Base-by-base conservation (phyloP, 2,888 invertebrate genomes). In the Encarsia formosa region DNA sequence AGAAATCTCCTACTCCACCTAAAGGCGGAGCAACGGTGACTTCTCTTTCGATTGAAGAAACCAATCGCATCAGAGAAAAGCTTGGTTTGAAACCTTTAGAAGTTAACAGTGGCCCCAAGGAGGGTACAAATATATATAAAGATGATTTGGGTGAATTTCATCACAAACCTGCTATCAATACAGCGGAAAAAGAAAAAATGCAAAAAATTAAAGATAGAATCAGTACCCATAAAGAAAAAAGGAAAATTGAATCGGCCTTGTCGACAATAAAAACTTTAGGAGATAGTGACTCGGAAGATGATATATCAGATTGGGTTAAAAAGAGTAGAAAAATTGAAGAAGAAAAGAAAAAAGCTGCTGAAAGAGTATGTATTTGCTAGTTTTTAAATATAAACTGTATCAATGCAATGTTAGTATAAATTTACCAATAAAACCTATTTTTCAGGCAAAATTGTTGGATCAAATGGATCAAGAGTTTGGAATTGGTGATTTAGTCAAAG, bases 391-490 rank as follows among this genome's bases (percentile, higher is more conserved):
- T 39, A 5, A 32, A 18, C 40, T 31, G 35, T 26, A 39, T 39
- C 34, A n/a, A 50, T 20, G 6, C 29, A 37, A 38, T 42, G 15
- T 32, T 32, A n/a, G n/a, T n/a, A n/a, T 11, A 26, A 9, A 52
- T 44, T 39, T 39, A 37, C 18, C 11, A 8, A 26, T 11, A 26
- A 26, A 26, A 26, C n/a, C 9, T 34, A 16, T 57, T 62, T 63
- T 65, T 6, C 69, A 90, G 91, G 97, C 94, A 19, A 93, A 92
- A 71, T 81, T 91, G 79, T 74, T 98, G 67, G 93, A 96, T 75
- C 94, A 97, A 75, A 82, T 98, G 80, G 98, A 98, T 76, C 88
- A 84, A 61, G 94, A 91, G 71, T 96, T 97, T 79, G 96, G 95
- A 24, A 85, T 95, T 55, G 82, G 85, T 13, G 88, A 86, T 63